Percentiles rank a stretch among this genome's conserved stretches.
Evolutionary conservation across 2,113 vertebrate species (phyloP).

Genomic region (Corvus cornix): DNA sequence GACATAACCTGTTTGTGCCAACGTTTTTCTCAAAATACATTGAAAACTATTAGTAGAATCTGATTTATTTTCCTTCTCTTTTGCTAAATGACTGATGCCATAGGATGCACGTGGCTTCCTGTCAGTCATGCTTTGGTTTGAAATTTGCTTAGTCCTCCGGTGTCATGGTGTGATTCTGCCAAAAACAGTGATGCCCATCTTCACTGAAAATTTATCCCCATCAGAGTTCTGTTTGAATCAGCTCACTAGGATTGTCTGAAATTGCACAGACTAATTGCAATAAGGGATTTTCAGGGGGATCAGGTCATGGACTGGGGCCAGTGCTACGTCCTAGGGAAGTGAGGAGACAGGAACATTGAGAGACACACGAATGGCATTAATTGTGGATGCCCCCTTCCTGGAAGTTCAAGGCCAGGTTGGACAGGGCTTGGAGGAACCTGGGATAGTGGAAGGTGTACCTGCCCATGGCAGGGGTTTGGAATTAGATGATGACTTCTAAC

Average conservation of each 20-base stretch:
- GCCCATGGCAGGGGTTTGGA: not conserved
- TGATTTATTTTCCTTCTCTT: not conserved
- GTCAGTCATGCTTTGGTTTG: not conserved
- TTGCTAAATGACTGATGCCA: not conserved
- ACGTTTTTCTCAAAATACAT: not conserved
- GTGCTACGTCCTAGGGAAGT: not conserved
- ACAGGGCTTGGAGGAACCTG: not conserved
- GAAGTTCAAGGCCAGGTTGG: not conserved
- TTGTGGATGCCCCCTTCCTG: not conserved
- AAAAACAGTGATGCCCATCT: not conserved
- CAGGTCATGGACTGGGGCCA: too few relatives aligned
- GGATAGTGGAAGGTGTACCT: not conserved
- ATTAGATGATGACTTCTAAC: not conserved
- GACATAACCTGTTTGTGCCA: too few relatives aligned
- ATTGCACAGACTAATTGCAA: not conserved
- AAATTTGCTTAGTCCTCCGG: not conserved
- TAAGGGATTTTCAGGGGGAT: not conserved
- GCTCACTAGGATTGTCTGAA: not conserved
- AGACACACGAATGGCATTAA: not conserved
- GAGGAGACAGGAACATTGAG: not conserved
- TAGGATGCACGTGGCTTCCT: fast-evolving
- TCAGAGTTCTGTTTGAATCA: not conserved
- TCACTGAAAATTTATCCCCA: not conserved
- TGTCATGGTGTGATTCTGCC: not conserved
- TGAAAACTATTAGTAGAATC: not conserved